A percentile compares a stretch with the other conserved stretches of the same genome.
phyloP scores from a whole-genome alignment of 1,140 invertebrate species.

The Sinonovacula constricta region DNA sequence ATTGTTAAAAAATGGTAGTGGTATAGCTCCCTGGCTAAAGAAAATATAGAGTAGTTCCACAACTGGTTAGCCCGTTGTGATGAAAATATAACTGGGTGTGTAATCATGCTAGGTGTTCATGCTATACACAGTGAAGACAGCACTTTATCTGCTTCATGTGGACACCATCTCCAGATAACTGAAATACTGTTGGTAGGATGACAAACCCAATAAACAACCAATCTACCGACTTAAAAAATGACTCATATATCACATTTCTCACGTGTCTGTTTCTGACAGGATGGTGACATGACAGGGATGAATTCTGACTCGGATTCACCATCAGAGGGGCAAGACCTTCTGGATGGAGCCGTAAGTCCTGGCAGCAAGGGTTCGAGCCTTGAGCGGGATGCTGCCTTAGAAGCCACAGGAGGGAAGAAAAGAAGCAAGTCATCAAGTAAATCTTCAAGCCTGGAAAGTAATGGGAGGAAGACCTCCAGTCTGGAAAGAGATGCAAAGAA shows the following conservation, averaged over 20 bases:
- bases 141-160: neutral
- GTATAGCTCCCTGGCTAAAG: too few relatives aligned
- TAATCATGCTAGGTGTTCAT: neutral
- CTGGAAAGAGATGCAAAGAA: constrained; percentile 19
- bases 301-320: constrained; percentile 62
- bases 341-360: neutral
- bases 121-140: neutral
- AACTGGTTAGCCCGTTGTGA: neutral
- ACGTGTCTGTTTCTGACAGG: constrained; percentile 40
- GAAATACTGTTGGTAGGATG: too few relatives aligned
- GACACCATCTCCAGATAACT: too few relatives aligned
- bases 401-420: neutral
- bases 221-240: too few relatives aligned
- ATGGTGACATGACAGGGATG: constrained; percentile 60
- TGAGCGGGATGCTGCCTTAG: neutral
- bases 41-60: neutral
- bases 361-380: constrained; percentile 1
- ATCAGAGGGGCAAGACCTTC: neutral
- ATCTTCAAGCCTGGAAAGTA: constrained; percentile 26
- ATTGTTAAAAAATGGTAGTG: neutral
- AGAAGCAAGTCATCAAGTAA: constrained; percentile 1
- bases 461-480: constrained; percentile 5
- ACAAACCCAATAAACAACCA: too few relatives aligned
- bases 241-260: too few relatives aligned
- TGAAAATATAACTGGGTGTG: neutral